Conservation (phyloP, 2,797 vertebrate species). For the Picus viridis region DNA sequence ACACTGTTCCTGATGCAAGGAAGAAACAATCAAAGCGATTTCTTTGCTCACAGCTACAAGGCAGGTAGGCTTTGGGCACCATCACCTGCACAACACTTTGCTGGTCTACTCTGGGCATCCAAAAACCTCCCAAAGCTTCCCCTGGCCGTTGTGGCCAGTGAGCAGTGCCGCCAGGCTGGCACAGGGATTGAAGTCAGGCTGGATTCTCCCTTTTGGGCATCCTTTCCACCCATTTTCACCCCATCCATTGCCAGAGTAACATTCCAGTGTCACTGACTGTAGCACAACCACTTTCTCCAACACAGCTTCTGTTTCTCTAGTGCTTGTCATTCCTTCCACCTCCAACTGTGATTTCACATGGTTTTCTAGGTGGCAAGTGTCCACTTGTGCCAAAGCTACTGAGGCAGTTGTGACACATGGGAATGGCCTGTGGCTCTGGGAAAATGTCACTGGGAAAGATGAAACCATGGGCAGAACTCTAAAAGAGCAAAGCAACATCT, state of each 20-base stretch:
- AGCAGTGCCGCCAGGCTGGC: too few relatives aligned
- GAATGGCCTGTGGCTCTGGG: neutral
- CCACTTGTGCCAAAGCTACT: neutral
- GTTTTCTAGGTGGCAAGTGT: neutral
- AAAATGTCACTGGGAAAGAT: neutral
- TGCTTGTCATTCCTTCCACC: neutral
- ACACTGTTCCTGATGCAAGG: too few relatives aligned
- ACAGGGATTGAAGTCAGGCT: too few relatives aligned
- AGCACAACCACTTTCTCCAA: neutral
- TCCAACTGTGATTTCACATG: neutral
- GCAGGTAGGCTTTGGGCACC: too few relatives aligned
- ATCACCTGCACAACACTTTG: too few relatives aligned
- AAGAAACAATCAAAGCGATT: neutral
- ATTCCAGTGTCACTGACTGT: neutral
- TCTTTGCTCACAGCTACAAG: neutral
- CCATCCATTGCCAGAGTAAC: neutral
- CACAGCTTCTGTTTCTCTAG: neutral
- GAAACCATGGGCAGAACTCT: neutral
- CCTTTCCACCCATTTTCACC: neutral
- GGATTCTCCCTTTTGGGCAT: neutral
- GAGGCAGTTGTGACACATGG: accelerated
- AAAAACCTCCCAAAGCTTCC: too few relatives aligned
- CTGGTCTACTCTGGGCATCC: too few relatives aligned
- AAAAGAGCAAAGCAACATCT: neutral
- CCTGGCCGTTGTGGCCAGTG: too few relatives aligned